These are phyloP conservation scores for Malacosoma neustria DNA, from an alignment of 2,888 invertebrate species.

Conservation along the genomic window DNA sequence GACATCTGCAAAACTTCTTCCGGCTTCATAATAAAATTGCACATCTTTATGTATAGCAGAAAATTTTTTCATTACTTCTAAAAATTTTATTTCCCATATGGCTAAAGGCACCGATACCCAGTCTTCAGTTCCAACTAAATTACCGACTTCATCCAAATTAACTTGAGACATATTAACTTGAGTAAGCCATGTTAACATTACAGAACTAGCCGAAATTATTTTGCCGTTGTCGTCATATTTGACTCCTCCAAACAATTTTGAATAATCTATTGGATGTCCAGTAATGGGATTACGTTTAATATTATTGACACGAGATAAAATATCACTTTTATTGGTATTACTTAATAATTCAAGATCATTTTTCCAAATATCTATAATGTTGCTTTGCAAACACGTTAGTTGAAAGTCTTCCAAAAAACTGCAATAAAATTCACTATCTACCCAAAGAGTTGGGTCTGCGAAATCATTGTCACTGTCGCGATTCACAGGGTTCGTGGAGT, in stretches of 20 bases:
- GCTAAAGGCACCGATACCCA: conserved; percentile 78
- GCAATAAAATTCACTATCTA: conserved; percentile 77
- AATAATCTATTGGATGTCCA: conserved; percentile 79
- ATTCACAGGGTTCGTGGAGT: conserved; percentile 10
- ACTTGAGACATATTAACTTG: conserved; percentile 80
- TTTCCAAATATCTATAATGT: conserved; percentile 82
- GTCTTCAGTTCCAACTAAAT: conserved; percentile 83
- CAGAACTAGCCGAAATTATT: conserved; percentile 77
- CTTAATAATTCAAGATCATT: conserved; percentile 69
- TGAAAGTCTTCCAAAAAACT: conserved; percentile 76
- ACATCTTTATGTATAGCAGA: conserved; percentile 39
- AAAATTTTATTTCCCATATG: conserved; percentile 77
- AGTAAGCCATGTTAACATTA: conserved; percentile 78
- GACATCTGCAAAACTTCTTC: conserved; percentile 84
- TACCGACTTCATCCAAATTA: conserved; percentile 79
- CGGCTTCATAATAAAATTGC: conserved; percentile 73
- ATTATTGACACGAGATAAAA: conserved; percentile 76
- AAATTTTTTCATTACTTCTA: conserved; percentile 50
- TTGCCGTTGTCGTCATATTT: conserved; percentile 73
- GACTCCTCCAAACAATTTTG: conserved; percentile 76
- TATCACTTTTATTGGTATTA: conserved; percentile 74
- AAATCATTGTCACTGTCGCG: conserved; percentile 32
- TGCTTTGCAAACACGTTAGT: conserved; percentile 76
- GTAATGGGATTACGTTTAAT: conserved; percentile 76
- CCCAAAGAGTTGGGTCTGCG: conserved; percentile 74